Percentiles rank a stretch among this genome's conserved stretches.
These are phyloP conservation scores for Eira barbara DNA, from an alignment of 2,113 vertebrate species.

Conservation along the genomic window DNA sequence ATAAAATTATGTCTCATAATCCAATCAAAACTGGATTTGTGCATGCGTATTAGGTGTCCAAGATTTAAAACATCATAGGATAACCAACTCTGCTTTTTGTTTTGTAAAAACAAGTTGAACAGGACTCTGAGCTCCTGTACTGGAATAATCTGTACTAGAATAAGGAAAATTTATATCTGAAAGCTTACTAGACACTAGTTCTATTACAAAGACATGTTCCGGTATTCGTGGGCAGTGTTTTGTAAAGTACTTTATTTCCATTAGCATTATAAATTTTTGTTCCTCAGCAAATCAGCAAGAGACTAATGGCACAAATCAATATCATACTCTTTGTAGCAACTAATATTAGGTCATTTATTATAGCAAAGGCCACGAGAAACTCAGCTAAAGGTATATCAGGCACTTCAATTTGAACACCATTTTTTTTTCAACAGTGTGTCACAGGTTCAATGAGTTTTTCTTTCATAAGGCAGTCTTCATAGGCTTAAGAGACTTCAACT, in stretches of 20 bases:
- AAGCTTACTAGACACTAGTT: slow-evolving; percentile 56
- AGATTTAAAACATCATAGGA: not conserved
- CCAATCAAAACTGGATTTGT: not conserved
- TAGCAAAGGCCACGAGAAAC: slow-evolving; percentile 47
- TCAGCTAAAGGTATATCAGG: slow-evolving; percentile 27
- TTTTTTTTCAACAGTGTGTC: not conserved
- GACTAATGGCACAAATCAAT: slow-evolving; percentile 78
- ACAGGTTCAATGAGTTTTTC: slow-evolving; percentile 3
- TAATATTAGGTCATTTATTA: slow-evolving; percentile 70
- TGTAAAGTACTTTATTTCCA: slow-evolving; percentile 75
- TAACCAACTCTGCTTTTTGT: not conserved
- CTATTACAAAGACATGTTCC: slow-evolving; percentile 53
- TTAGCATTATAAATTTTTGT: slow-evolving; percentile 75
- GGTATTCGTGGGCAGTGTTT: slow-evolving; percentile 58
- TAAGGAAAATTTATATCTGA: slow-evolving; percentile 54
- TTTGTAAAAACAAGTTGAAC: not conserved
- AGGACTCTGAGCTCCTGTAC: not conserved
- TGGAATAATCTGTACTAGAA: slow-evolving; percentile 2
- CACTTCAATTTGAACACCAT: slow-evolving; percentile 58
- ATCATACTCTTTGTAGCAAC: slow-evolving; percentile 64
- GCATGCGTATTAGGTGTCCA: not conserved
- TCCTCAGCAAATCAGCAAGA: slow-evolving; percentile 78
- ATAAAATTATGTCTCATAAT: slow-evolving; percentile 1
- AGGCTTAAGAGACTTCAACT: not conserved
- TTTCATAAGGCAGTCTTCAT: not conserved